phyloP scores from a whole-genome alignment of 2,797 vertebrate genomes.

The Alca torda region DNA sequence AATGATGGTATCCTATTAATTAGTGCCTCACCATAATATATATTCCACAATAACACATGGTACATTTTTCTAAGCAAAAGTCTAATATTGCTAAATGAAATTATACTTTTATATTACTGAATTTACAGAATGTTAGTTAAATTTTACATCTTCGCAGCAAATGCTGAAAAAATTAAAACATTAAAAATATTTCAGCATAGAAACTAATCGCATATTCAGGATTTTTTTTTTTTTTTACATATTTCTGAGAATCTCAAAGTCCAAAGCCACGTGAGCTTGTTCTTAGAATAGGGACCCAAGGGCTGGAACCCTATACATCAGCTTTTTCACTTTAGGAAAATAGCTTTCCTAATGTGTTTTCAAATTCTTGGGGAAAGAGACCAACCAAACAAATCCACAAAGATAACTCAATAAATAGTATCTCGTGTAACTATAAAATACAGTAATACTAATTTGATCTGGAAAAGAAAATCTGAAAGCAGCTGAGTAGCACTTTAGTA shows the following conservation, averaged over 20 bases:
- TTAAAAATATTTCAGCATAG: not conserved
- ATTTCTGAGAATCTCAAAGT: conserved; percentile 38
- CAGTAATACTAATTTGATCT: not conserved
- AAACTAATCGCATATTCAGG: not conserved
- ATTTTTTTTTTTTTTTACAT: not conserved
- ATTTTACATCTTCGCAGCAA: not conserved
- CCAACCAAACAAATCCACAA: not conserved
- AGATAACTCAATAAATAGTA: not conserved
- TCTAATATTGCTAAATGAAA: not conserved
- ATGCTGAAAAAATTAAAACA: conserved; percentile 1
- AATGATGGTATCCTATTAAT: conserved; percentile 22
- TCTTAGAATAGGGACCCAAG: not conserved
- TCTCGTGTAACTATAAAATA: not conserved
- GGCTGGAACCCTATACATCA: not conserved
- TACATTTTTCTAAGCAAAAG: conserved; percentile 39
- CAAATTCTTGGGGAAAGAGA: not conserved
- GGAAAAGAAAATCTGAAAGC: conserved; percentile 19
- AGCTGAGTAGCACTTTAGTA: conserved; percentile 10
- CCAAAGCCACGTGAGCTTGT: not conserved
- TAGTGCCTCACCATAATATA: not conserved
- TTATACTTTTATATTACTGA: not conserved
- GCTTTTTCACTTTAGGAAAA: not conserved
- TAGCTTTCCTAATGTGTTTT: not conserved
- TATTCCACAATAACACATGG: not conserved
- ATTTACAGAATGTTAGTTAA: conserved; percentile 22